Percentiles rank a stretch among this genome's conserved stretches.
Evolutionary conservation across 2,888 invertebrate species (phyloP).

Genomic region (Machimus rusticus): DNA sequence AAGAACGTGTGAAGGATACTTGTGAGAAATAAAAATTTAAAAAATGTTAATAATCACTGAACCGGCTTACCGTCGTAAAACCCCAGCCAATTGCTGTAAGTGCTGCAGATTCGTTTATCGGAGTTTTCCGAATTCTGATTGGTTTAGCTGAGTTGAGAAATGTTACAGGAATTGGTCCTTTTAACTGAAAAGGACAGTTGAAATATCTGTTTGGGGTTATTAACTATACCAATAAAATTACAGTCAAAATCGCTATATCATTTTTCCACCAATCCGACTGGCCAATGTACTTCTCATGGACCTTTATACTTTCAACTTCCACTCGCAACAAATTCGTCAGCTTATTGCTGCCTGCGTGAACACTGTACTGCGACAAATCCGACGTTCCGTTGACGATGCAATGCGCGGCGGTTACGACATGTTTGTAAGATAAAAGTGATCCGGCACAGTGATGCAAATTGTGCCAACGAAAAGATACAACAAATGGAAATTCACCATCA

Average conservation of each 20-base stretch:
- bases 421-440: neutral
- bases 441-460: neutral
- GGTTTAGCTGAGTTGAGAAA: neutral
- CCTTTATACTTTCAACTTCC: neutral
- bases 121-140: neutral
- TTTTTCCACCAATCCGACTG: neutral
- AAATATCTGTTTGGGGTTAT: neutral
- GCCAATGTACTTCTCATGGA: neutral
- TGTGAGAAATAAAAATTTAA: neutral
- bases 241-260: neutral
- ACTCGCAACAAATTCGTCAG: neutral
- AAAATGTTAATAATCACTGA: neutral
- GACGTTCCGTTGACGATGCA: neutral
- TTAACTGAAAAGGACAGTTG: neutral
- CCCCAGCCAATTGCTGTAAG: neutral
- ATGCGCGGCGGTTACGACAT: neutral
- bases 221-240: neutral
- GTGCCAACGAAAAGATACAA: neutral
- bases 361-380: neutral
- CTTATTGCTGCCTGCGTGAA: neutral
- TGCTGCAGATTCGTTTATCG: neutral
- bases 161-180: neutral
- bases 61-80: neutral
- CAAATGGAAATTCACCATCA: neutral
- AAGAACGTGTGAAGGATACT: neutral